phyloP scores from a whole-genome alignment of 2,797 vertebrate genomes.

The Acipenser transmontanus region DNA sequence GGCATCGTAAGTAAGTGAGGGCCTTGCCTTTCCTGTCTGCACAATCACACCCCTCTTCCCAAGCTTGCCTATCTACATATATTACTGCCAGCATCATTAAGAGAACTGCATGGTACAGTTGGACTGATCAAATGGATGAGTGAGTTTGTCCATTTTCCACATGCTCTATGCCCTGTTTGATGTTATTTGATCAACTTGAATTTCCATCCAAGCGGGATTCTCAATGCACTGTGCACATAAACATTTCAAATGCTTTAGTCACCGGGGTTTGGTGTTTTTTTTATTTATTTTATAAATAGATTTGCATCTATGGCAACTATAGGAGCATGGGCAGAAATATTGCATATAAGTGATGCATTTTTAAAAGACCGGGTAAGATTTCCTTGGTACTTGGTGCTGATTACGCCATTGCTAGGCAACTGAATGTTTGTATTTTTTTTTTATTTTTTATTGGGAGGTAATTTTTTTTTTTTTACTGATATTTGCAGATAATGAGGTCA shows the following conservation, averaged over 20 bases:
- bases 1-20: background rate
- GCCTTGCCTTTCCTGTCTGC: background rate
- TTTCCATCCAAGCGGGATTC: slow-evolving; percentile 22
- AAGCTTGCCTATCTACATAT: slow-evolving; percentile 5
- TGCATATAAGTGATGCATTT: slow-evolving; percentile 18
- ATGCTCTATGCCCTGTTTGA: slow-evolving; percentile 16
- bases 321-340: slow-evolving; percentile 22
- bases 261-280: slow-evolving; percentile 17
- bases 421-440: slow-evolving; percentile 13
- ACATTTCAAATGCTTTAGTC: slow-evolving; percentile 23
- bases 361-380: slow-evolving; percentile 14
- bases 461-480: slow-evolving; percentile 10
- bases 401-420: slow-evolving; percentile 21
- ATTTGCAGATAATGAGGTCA: slow-evolving; percentile 19
- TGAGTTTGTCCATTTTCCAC: slow-evolving; percentile 27
- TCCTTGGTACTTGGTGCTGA: slow-evolving; percentile 14
- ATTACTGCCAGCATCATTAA: slow-evolving; percentile 12
- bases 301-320: slow-evolving; percentile 20
- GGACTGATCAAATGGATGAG: slow-evolving; percentile 15
- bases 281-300: slow-evolving; percentile 27
- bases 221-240: slow-evolving; percentile 20
- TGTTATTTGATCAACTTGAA: slow-evolving; percentile 24
- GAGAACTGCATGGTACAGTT: slow-evolving; percentile 11
- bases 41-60: slow-evolving; percentile 5
- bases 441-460: slow-evolving; percentile 19